Percentiles rank a stretch among this genome's conserved stretches.
These are phyloP conservation scores for Micropoecilia bifurca DNA, from an alignment of 2,797 vertebrate genomes.

Conservation along the genomic window DNA sequence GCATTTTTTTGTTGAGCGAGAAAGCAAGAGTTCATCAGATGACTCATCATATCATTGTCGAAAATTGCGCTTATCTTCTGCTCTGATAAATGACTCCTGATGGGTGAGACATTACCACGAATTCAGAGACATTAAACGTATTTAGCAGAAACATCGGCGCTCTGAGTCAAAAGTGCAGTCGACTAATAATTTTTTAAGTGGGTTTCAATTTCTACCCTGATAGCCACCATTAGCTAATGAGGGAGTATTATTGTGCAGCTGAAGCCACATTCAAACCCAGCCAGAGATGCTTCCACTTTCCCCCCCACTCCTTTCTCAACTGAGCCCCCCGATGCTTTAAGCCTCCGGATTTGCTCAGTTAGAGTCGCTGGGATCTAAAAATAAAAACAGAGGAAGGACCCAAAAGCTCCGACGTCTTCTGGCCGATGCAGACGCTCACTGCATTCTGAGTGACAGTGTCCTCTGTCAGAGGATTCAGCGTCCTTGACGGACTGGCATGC, in stretches of 20 bases:
- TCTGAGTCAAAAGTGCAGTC: slow-evolving; percentile 24
- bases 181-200: slow-evolving; percentile 38
- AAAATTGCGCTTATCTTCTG: slow-evolving; percentile 10
- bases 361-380: slow-evolving; percentile 59
- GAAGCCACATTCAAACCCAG: slow-evolving; percentile 23
- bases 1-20: slow-evolving; percentile 1
- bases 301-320: slow-evolving; percentile 46
- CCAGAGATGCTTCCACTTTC: slow-evolving; percentile 27
- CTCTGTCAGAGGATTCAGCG: slow-evolving; percentile 55
- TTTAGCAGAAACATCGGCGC: slow-evolving; percentile 13
- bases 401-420: slow-evolving; percentile 34
- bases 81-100: slow-evolving; percentile 17
- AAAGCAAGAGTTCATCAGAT: slow-evolving; percentile 23
- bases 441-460: slow-evolving; percentile 36
- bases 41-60: slow-evolving; percentile 22
- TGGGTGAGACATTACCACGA: slow-evolving; percentile 9
- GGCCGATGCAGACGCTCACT: slow-evolving; percentile 14
- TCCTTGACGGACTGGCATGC: slow-evolving; percentile 64
- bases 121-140: slow-evolving; percentile 11
- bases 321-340: slow-evolving; percentile 50
- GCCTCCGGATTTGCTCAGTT: slow-evolving; percentile 58
- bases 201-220: slow-evolving; percentile 51
- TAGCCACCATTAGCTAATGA: slow-evolving; percentile 62
- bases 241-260: slow-evolving; percentile 45
- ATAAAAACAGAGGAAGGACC: slow-evolving; percentile 67